These are phyloP conservation scores for Streptopelia turtur DNA, from an alignment of 2,797 vertebrate species.

Conservation along the genomic window DNA sequence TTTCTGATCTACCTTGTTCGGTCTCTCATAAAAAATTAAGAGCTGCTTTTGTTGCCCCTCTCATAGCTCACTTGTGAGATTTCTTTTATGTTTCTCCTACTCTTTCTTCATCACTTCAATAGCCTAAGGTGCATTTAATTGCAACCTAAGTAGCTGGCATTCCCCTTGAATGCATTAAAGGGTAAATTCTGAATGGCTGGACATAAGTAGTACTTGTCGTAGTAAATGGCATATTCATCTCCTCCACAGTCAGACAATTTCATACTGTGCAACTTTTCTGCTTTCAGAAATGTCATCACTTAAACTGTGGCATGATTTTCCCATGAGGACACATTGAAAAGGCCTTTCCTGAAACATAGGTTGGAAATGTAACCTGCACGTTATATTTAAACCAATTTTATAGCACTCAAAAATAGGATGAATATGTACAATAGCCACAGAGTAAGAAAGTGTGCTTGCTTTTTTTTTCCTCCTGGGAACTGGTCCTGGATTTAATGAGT, in stretches of 20 bases:
- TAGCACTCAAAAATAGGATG: constrained; percentile 12
- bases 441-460: not conserved
- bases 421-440: not conserved
- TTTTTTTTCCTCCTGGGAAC: not conserved
- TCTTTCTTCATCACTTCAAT: constrained; percentile 1
- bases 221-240: constrained; percentile 53
- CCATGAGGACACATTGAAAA: constrained; percentile 43
- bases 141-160: constrained; percentile 22
- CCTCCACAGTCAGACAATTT: constrained; percentile 41
- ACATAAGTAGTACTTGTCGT: constrained; percentile 43
- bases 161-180: not conserved
- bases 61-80: not conserved
- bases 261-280: not conserved
- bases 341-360: constrained; percentile 9
- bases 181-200: constrained; percentile 52
- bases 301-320: constrained; percentile 43
- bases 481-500: not conserved
- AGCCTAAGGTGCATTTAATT: constrained; percentile 58
- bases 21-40: not conserved
- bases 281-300: constrained; percentile 41
- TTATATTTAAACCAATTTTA: constrained; percentile 45
- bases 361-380: not conserved
- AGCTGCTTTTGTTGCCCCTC: not conserved
- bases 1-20: not conserved
- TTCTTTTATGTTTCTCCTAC: not conserved